These are phyloP conservation scores for Phyllopteryx taeniolatus DNA, from an alignment of 2,113 vertebrate genomes.

Conservation along the genomic window DNA sequence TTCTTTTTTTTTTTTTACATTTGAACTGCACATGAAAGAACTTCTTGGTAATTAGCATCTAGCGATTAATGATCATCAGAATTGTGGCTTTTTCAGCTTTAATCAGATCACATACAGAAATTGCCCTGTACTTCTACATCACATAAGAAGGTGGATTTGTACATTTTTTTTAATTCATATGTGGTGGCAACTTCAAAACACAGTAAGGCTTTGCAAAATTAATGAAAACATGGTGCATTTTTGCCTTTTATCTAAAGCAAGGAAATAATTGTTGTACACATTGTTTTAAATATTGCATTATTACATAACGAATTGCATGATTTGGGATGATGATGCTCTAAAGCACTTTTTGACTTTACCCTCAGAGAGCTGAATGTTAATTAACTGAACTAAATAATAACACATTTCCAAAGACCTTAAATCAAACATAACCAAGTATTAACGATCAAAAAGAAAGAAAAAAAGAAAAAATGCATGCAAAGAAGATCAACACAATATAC, in stretches of 20 bases:
- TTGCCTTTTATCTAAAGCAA: slow-evolving; percentile 42
- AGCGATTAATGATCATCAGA: slow-evolving; percentile 71
- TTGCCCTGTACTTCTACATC: slow-evolving; percentile 32
- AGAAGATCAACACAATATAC: slow-evolving; percentile 57
- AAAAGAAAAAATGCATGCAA: slow-evolving; percentile 47
- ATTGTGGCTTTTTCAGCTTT: slow-evolving; percentile 56
- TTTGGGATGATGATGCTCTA: background rate
- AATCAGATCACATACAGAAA: slow-evolving; percentile 55
- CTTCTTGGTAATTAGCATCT: slow-evolving; percentile 69
- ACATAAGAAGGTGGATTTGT: slow-evolving; percentile 48
- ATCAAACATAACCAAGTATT: background rate
- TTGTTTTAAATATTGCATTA: background rate
- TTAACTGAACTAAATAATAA: background rate
- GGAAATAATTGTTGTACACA: background rate
- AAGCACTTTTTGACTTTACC: background rate
- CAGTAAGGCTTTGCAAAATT: slow-evolving; percentile 51
- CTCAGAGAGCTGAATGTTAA: background rate
- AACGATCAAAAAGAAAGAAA: background rate
- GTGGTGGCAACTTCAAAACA: slow-evolving; percentile 24
- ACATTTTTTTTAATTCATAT: slow-evolving; percentile 42
- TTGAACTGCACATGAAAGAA: slow-evolving; percentile 75
- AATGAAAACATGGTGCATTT: slow-evolving; percentile 57
- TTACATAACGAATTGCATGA: background rate
- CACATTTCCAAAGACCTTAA: background rate
- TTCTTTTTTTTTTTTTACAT: slow-evolving; percentile 62